These are phyloP conservation scores for Clarias platycephalus DNA, from an alignment of 2,797 vertebrate genomes.

Conservation along the genomic window DNA sequence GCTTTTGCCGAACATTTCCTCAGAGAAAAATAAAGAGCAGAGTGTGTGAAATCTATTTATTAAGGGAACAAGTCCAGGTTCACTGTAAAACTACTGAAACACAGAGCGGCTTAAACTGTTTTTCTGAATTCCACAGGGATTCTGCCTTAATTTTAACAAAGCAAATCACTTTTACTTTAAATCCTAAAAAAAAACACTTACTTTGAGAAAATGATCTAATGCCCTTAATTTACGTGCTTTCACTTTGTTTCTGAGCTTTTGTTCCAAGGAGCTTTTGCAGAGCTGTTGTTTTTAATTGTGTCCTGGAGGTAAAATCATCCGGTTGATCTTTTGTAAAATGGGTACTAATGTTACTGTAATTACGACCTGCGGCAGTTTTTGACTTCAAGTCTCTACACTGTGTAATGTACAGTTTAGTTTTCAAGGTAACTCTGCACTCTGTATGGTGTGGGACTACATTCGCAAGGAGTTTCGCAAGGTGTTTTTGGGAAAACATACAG, in stretches of 20 bases:
- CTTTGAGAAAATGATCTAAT: background rate
- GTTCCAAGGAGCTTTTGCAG: conserved; percentile 41
- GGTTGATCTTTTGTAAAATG: conserved; percentile 16
- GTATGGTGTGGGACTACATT: background rate
- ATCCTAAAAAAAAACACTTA: background rate
- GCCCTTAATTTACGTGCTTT: conserved; percentile 24
- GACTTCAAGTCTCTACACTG: conserved; percentile 7
- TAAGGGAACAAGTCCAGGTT: background rate
- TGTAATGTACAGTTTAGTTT: background rate
- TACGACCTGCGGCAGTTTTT: conserved; percentile 33
- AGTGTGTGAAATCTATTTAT: background rate
- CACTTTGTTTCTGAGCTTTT: conserved; percentile 10
- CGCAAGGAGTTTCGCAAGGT: background rate
- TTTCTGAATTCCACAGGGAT: background rate
- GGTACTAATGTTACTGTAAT: conserved; percentile 44
- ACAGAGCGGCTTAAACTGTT: background rate
- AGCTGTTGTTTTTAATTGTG: conserved; percentile 47
- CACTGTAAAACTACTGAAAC: too few species aligned
- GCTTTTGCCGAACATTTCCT: background rate
- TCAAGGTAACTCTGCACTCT: background rate
- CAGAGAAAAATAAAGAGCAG: background rate
- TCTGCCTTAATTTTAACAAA: background rate
- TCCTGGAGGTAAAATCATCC: conserved; percentile 40
- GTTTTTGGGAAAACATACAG: background rate
- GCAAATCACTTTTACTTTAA: background rate